Conservation (phyloP, 1,140 invertebrate species). For the Anoplolepis gracilipes region DNA sequence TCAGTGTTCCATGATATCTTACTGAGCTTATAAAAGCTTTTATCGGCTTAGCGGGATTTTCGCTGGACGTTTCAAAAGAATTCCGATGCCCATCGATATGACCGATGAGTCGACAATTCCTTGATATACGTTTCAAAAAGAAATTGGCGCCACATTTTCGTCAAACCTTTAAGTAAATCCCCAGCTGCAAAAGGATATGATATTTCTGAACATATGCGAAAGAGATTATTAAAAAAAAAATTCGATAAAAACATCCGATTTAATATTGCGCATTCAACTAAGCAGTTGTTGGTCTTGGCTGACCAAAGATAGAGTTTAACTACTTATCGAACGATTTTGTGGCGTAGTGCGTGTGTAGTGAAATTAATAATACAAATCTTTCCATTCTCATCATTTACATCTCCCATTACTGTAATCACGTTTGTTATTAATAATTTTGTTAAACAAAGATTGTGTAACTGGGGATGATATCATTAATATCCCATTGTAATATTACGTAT, state of each 20-base stretch:
- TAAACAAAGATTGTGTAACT: slow-evolving; percentile 45
- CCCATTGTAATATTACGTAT: slow-evolving; percentile 25
- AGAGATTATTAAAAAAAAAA: not conserved
- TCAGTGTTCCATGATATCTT: slow-evolving; percentile 27
- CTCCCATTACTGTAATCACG: slow-evolving; percentile 22
- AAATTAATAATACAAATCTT: slow-evolving; percentile 30
- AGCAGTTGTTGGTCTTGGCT: not conserved
- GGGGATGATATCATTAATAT: slow-evolving; percentile 33
- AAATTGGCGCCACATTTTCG: not conserved
- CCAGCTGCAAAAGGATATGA: not conserved
- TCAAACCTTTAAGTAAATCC: not conserved
- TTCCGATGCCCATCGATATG: slow-evolving; percentile 42
- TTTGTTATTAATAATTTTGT: slow-evolving; percentile 41
- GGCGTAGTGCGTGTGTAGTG: not conserved
- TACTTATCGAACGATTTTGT: slow-evolving; percentile 17
- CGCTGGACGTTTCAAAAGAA: slow-evolving; percentile 57
- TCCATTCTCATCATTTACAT: slow-evolving; percentile 31
- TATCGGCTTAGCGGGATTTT: slow-evolving; percentile 33
- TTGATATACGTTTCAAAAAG: slow-evolving; percentile 6
- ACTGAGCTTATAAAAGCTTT: slow-evolving; percentile 62
- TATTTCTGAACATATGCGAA: not conserved
- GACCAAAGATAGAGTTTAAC: slow-evolving; percentile 19
- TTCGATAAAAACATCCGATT: not conserved
- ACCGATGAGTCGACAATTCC: slow-evolving; percentile 39
- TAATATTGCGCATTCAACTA: not conserved